phyloP scores from a whole-genome alignment of 2,113 vertebrate genomes.

The Eulemur rufifrons region DNA sequence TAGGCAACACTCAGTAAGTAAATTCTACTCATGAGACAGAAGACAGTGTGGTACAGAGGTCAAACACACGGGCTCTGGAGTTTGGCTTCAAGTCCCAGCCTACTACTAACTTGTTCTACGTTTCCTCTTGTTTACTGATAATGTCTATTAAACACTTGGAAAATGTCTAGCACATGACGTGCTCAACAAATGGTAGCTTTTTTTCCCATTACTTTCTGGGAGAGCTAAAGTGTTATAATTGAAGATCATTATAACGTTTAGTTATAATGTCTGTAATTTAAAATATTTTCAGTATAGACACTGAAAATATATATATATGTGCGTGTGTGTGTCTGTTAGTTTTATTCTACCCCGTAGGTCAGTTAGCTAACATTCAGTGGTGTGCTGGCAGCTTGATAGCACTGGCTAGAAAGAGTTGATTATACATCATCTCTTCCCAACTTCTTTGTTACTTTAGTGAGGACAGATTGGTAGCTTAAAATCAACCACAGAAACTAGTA shows the following conservation, averaged over 20 bases:
- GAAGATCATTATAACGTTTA: constrained; percentile 44
- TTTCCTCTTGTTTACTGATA: not conserved
- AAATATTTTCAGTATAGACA: not conserved
- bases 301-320: no score
- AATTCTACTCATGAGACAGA: not conserved
- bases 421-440: not conserved
- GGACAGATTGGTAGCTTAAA: not conserved
- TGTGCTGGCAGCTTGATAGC: not conserved
- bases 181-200: not conserved
- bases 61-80: not conserved
- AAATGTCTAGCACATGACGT: not conserved
- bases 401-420: constrained; percentile 13
- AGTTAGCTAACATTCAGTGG: not conserved
- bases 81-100: not conserved
- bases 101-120: not conserved
- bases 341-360: not conserved
- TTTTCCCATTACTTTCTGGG: not conserved
- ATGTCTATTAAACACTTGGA: not conserved
- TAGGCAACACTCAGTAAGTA: not conserved
- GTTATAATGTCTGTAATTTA: not conserved
- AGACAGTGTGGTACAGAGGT: not conserved
- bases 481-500: not conserved
- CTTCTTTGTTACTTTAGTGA: not conserved
- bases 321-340: not conserved
- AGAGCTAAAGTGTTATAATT: not conserved